These are phyloP conservation scores for Sarcophaga rosellei DNA, from an alignment of 2,888 invertebrate genomes.

Conservation along the genomic window DNA sequence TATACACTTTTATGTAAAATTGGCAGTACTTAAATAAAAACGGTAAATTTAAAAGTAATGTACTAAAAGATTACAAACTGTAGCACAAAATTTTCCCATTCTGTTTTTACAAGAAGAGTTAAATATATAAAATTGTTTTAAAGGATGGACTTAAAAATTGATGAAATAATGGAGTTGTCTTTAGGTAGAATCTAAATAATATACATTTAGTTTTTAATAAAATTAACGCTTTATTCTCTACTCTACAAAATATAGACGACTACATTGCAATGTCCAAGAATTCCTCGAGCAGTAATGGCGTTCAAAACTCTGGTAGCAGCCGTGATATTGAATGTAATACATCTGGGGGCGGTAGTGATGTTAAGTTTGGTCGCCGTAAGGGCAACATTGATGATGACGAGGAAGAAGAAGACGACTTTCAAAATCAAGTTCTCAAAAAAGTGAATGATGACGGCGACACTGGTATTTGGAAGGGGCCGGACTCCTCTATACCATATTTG, in stretches of 20 bases:
- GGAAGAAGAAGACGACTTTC: constrained; percentile 53
- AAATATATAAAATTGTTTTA: constrained; percentile 44
- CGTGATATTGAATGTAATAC: constrained; percentile 9
- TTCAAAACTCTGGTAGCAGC: background rate
- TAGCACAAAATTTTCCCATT: background rate
- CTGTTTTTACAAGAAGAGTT: background rate
- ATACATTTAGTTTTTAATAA: background rate
- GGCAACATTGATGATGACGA: constrained; percentile 60
- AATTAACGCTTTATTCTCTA: background rate
- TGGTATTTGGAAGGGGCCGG: constrained; percentile 69
- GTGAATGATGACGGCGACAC: constrained; percentile 4
- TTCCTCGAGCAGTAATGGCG: background rate
- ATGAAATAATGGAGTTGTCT: constrained; percentile 69
- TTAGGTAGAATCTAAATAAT: constrained; percentile 62
- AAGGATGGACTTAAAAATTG: constrained; percentile 65
- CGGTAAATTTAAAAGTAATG: constrained; percentile 57
- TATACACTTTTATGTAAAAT: background rate
- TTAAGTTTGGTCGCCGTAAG: constrained; percentile 64
- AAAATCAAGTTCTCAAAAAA: background rate
- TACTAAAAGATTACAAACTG: background rate
- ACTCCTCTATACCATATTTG: constrained; percentile 61
- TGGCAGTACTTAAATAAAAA: constrained; percentile 27
- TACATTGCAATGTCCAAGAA: constrained; percentile 65
- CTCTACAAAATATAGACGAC: constrained; percentile 52
- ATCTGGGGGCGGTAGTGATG: constrained; percentile 17